These are phyloP conservation scores for Ophion ellenae DNA, from an alignment of 2,888 invertebrate species.

Conservation along the genomic window DNA sequence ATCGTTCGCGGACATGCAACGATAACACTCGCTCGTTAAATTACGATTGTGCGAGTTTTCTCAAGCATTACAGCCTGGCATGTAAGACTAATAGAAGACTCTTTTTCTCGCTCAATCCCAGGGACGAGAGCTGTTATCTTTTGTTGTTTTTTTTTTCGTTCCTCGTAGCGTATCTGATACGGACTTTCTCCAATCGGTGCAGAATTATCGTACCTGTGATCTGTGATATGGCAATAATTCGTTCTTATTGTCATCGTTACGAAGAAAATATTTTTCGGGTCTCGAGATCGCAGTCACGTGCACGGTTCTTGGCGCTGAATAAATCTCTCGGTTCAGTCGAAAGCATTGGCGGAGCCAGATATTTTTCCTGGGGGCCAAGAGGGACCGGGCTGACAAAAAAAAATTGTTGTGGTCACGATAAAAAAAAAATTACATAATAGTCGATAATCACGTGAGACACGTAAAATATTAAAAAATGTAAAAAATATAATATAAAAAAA, in stretches of 20 bases:
- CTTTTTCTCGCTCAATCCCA: slow-evolving; percentile 22
- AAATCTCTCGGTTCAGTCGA: no score
- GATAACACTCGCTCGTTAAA: slow-evolving; percentile 50
- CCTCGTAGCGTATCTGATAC: neutral
- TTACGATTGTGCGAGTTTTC: slow-evolving; percentile 43
- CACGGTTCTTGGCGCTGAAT: no score
- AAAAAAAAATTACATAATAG: no score
- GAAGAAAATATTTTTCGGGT: neutral
- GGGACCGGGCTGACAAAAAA: no score
- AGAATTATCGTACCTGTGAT: neutral
- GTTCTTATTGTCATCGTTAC: neutral
- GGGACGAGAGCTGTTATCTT: slow-evolving; percentile 9
- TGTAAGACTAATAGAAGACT: slow-evolving; percentile 28
- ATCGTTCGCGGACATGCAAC: slow-evolving; percentile 61
- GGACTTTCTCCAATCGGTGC: slow-evolving; percentile 14
- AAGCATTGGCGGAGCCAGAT: no score
- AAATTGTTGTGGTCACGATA: no score
- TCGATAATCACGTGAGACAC: no score
- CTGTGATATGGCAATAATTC: neutral
- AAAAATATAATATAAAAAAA: no score
- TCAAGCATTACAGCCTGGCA: slow-evolving; percentile 37
- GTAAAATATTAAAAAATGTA: no score
- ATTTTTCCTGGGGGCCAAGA: no score
- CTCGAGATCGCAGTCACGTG: no score
- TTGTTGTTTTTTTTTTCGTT: neutral